Evolutionary conservation across 2,888 invertebrate species (phyloP).

Genomic region (Melinaea menophilus): DNA sequence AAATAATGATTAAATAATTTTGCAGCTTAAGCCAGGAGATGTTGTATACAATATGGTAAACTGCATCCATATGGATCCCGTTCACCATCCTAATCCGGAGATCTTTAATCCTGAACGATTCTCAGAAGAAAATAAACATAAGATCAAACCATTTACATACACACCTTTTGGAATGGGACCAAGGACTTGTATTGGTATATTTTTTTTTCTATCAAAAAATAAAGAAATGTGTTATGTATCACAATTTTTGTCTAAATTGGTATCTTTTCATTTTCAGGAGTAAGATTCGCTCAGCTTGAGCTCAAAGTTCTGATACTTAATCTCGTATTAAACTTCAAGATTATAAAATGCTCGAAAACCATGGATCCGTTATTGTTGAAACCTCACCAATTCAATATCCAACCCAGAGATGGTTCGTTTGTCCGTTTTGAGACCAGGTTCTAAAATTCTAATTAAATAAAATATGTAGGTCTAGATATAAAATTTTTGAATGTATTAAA

Average conservation of each 20-base stretch:
- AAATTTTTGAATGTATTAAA: too few relatives aligned
- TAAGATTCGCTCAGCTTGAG: conserved; percentile 62
- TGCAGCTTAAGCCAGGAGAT: conserved; percentile 47
- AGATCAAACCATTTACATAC: conserved; percentile 65
- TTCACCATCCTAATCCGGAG: conserved; percentile 44
- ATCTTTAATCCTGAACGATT: conserved; percentile 66
- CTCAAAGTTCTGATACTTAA: conserved; percentile 53
- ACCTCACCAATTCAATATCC: conserved; percentile 44
- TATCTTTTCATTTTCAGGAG: conserved; percentile 38
- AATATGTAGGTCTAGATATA: too few relatives aligned
- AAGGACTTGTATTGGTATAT: conserved; percentile 70
- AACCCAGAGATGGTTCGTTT: conserved; percentile 48
- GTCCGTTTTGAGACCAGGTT: conserved; percentile 39
- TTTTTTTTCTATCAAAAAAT: conserved; percentile 10
- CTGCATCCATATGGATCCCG: conserved; percentile 48
- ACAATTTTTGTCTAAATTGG: background rate
- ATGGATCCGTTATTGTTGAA: conserved; percentile 49
- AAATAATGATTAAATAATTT: background rate
- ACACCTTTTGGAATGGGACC: conserved; percentile 76
- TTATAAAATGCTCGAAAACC: conserved; percentile 54
- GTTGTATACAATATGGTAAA: conserved; percentile 48
- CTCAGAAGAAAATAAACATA: conserved; percentile 58
- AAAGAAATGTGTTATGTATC: background rate
- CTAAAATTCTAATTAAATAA: conserved; percentile 3
- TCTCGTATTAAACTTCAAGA: conserved; percentile 51